These are phyloP conservation scores for Sprattus sprattus DNA, from an alignment of 2,113 vertebrate species.

Conservation along the genomic window DNA sequence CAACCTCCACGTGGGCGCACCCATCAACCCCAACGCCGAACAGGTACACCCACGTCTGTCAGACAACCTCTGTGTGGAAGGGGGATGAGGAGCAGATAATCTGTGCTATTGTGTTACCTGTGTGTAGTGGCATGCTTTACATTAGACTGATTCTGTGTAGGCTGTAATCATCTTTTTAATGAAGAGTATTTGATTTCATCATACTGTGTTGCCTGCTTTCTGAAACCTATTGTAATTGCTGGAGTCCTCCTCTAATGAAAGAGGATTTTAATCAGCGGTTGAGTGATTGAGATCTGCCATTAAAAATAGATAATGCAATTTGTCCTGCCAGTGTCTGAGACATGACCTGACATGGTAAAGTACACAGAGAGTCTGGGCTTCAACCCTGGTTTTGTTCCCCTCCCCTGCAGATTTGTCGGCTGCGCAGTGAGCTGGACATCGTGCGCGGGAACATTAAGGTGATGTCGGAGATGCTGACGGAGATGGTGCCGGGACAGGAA, in stretches of 20 bases:
- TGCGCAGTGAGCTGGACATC: conserved; percentile 92
- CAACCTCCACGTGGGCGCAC: conserved; percentile 75
- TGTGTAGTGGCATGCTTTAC: background rate
- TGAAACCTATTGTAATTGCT: background rate
- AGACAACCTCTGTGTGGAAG: background rate
- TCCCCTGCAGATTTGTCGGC: conserved; percentile 80
- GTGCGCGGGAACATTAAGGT: conserved; percentile 97
- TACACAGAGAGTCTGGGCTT: background rate
- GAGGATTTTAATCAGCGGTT: background rate
- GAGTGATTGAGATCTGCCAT: background rate
- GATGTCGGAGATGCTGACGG: conserved; percentile 99
- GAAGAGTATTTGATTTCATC: background rate
- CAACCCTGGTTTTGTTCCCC: background rate
- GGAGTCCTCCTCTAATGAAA: background rate
- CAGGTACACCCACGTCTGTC: conserved; percentile 76
- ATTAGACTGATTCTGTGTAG: background rate
- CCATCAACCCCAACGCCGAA: conserved; percentile 89
- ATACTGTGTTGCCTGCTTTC: background rate
- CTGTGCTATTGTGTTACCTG: background rate
- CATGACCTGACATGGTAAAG: background rate
- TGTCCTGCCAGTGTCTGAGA: background rate
- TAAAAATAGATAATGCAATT: background rate
- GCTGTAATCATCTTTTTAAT: background rate
- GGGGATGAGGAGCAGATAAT: background rate
- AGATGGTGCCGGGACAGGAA: conserved; percentile 96